These are phyloP conservation scores for Micrastur ruficollis DNA, from an alignment of 2,797 vertebrate genomes.

Conservation along the genomic window DNA sequence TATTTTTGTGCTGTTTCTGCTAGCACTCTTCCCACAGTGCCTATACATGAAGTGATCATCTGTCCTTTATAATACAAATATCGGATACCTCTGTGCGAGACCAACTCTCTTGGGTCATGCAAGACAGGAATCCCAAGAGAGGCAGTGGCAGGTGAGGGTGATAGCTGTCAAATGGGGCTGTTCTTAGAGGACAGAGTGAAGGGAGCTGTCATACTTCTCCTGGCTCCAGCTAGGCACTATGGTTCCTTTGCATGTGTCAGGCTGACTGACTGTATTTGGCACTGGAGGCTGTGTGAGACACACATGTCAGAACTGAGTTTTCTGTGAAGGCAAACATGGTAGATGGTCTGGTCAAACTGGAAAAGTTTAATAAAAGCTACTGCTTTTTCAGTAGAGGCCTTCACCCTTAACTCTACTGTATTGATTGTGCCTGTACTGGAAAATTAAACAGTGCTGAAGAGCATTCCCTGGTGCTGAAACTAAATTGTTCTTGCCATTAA, in stretches of 20 bases:
- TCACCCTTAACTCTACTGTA: neutral
- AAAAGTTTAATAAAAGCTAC: neutral
- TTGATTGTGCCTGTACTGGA: neutral
- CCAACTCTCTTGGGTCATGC: neutral
- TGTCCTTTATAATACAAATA: neutral
- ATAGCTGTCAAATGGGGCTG: neutral
- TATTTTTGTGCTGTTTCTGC: neutral
- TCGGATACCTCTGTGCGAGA: neutral
- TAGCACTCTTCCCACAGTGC: neutral
- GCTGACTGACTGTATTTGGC: neutral
- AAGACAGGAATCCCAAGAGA: neutral
- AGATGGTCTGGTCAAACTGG: neutral
- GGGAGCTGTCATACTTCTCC: neutral
- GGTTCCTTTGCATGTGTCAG: neutral
- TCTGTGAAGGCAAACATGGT: neutral
- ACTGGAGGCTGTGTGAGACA: neutral
- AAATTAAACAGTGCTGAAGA: neutral
- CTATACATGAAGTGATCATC: neutral
- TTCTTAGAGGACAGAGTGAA: neutral
- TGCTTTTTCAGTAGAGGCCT: neutral
- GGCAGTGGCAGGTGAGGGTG: neutral
- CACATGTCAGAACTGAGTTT: neutral
- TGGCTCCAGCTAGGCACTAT: neutral
- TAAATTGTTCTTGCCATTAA: neutral
- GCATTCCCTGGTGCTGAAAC: neutral